Conservation (phyloP, 2,113 vertebrate genomes). For the Labrus mixtus region DNA sequence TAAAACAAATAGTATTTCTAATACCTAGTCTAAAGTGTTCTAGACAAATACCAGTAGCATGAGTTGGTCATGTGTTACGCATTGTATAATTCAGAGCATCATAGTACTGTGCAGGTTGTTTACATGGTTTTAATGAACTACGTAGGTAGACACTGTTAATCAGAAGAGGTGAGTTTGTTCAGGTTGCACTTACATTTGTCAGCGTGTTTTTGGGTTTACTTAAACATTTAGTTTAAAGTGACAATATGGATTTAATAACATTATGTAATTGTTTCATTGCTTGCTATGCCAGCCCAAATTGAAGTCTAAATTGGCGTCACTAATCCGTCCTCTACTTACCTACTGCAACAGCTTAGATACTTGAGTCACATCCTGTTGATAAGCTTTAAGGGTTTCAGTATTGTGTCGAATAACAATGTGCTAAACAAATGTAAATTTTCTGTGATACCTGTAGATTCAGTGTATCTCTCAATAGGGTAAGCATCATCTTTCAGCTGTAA, state of each 20-base stretch:
- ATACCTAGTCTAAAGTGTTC: background rate
- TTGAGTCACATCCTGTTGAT: constrained; percentile 37
- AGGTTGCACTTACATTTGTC: background rate
- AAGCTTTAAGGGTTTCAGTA: background rate
- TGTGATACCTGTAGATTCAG: background rate
- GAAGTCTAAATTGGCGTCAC: constrained; percentile 1
- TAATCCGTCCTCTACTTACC: constrained; percentile 33
- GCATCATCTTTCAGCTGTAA: background rate
- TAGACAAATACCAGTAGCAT: background rate
- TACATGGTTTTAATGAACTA: background rate
- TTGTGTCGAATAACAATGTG: background rate
- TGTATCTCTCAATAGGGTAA: background rate
- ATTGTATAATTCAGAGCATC: too few relatives aligned
- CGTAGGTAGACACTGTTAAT: background rate
- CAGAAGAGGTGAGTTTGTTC: background rate
- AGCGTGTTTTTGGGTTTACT: too few relatives aligned
- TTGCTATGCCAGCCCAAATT: background rate
- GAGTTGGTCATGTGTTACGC: too few relatives aligned
- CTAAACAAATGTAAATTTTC: background rate
- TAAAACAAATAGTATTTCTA: constrained; percentile 21
- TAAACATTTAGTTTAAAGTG: background rate
- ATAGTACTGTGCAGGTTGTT: background rate
- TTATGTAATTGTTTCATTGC: background rate
- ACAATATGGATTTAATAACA: background rate
- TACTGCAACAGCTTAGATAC: constrained; percentile 34